Conservation (phyloP, 1,140 invertebrate genomes). For the Calliphora vicina region DNA sequence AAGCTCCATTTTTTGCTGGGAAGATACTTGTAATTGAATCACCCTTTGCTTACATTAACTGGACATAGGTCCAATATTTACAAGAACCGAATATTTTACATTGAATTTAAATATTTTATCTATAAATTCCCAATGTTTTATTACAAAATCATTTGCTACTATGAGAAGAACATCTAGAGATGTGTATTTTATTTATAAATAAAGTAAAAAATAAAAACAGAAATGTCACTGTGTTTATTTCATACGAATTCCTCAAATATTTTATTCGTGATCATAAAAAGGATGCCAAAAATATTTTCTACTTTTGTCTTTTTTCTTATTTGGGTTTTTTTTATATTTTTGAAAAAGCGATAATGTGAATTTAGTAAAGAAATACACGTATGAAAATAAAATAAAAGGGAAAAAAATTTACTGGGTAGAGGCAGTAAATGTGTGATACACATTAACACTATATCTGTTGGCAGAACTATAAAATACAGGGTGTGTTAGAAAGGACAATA, state of each 20-base stretch:
- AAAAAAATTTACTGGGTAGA: not conserved
- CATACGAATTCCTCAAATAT: not conserved
- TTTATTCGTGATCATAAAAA: constrained; percentile 21
- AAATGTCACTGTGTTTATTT: not conserved
- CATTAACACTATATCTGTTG: not conserved
- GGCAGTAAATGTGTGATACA: not conserved
- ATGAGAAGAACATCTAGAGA: not conserved
- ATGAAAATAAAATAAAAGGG: not conserved
- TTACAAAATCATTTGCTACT: not conserved
- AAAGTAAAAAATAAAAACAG: not conserved
- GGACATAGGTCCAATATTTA: no score
- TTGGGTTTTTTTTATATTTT: not conserved
- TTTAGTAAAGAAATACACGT: not conserved
- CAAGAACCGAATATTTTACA: no score
- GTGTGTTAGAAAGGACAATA: not conserved
- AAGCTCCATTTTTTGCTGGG: no score
- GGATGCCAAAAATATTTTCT: constrained; percentile 1
- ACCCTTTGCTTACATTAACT: no score
- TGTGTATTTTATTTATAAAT: not conserved
- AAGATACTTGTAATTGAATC: no score
- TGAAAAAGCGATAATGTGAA: constrained; percentile 7
- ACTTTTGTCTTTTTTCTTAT: not conserved
- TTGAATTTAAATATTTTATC: no score
- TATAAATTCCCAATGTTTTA: not conserved
- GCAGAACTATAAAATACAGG: not conserved